These are phyloP conservation scores for Gymnocheta viridis DNA, from an alignment of 2,888 invertebrate genomes.

Conservation along the genomic window DNA sequence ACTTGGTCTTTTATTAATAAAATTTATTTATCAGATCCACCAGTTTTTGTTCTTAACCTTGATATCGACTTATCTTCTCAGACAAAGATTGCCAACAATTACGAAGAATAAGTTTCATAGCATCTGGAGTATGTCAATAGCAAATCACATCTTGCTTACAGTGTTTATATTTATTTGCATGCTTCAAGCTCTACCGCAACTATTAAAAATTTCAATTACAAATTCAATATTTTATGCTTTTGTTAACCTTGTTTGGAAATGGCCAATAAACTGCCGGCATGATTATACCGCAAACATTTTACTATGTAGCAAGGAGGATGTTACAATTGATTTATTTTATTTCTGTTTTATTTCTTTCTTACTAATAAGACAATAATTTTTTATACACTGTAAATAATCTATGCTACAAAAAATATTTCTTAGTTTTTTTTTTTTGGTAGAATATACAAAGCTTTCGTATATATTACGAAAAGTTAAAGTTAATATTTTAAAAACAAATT, in stretches of 20 bases:
- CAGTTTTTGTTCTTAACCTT: constrained; percentile 54
- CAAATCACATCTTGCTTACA: constrained; percentile 3
- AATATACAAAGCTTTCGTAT: no score
- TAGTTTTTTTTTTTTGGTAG: no score
- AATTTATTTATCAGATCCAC: not conserved
- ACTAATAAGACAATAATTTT: no score
- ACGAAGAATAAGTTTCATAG: not conserved
- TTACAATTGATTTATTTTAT: constrained; percentile 15
- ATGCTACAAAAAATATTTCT: no score
- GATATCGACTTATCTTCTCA: constrained; percentile 39
- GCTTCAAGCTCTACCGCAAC: not conserved
- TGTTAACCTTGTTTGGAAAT: constrained; percentile 23
- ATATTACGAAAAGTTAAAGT: no score
- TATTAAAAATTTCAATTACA: constrained; percentile 3
- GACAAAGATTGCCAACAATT: constrained; percentile 15
- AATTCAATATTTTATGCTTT: constrained; percentile 1
- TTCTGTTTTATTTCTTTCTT: constrained; percentile 11
- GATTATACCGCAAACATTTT: not conserved
- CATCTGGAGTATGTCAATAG: constrained; percentile 25
- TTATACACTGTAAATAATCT: no score
- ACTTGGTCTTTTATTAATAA: not conserved
- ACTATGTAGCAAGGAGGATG: constrained; percentile 11
- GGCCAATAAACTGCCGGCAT: not conserved
- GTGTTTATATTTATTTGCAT: constrained; percentile 2
- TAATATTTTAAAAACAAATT: no score